Evolutionary conservation across 2,797 vertebrate species (phyloP).

Genomic region (Oreonectes daqikongensis): DNA sequence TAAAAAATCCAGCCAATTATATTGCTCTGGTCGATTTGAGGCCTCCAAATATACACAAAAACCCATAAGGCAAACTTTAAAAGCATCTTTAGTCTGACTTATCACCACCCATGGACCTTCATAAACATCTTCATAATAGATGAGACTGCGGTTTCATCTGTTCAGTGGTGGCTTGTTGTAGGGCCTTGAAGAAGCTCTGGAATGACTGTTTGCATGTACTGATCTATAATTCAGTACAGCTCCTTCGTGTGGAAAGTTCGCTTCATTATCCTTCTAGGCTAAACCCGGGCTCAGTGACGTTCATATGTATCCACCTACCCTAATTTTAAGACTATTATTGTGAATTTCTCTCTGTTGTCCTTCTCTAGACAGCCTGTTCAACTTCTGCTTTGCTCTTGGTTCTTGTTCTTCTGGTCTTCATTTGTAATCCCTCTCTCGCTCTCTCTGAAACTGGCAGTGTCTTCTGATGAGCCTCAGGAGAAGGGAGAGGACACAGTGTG

Average conservation of each 20-base stretch:
- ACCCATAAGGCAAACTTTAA: conserved; percentile 36
- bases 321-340: conserved; percentile 11
- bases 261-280: conserved; percentile 58
- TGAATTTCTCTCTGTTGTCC: background rate
- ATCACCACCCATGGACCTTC: conserved; percentile 50
- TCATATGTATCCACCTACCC: conserved; percentile 37
- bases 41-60: conserved; percentile 47
- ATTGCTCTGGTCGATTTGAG: conserved; percentile 19
- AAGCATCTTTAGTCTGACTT: conserved; percentile 30
- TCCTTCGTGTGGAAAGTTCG: conserved; percentile 61
- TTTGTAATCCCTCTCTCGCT: background rate
- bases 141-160: conserved; percentile 61
- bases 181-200: conserved; percentile 61
- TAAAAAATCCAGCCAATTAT: conserved; percentile 13
- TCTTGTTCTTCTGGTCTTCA: conserved; percentile 17
- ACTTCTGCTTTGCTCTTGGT: conserved; percentile 1
- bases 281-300: conserved; percentile 47
- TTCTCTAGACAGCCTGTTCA: conserved; percentile 24
- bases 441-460: conserved; percentile 43
- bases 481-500: conserved; percentile 42
- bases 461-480: conserved; percentile 42
- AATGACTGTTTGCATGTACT: conserved; percentile 61
- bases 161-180: conserved; percentile 54
- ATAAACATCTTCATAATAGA: conserved; percentile 72
- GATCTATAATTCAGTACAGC: conserved; percentile 75